Conservation (phyloP, 2,797 vertebrate genomes). For the Sphenopsis melanotis region DNA sequence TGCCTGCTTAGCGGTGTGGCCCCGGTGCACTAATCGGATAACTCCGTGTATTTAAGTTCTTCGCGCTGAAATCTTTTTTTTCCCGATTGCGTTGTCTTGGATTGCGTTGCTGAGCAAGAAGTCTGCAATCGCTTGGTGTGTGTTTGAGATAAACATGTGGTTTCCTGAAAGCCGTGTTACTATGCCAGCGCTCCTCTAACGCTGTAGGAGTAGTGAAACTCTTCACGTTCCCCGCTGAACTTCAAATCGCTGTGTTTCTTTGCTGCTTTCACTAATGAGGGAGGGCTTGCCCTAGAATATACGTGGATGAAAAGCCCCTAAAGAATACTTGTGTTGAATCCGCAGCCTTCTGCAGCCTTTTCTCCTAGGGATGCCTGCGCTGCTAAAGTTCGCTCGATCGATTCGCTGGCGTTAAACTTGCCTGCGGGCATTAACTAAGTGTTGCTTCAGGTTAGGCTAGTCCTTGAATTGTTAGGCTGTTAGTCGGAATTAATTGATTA, state of each 20-base stretch:
- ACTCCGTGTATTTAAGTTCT: neutral
- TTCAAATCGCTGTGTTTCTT: neutral
- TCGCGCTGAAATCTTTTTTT: neutral
- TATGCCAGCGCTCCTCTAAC: neutral
- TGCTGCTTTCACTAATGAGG: neutral
- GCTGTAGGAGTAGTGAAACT: neutral
- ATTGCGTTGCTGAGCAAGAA: neutral
- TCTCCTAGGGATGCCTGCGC: neutral
- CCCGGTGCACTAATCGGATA: neutral
- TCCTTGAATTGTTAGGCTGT: neutral
- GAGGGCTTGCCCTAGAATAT: neutral
- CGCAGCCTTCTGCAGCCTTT: neutral
- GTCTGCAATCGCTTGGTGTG: neutral
- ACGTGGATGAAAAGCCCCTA: neutral
- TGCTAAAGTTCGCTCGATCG: neutral
- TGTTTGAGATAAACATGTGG: constrained; percentile 50
- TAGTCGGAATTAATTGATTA: neutral
- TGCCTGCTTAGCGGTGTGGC: neutral
- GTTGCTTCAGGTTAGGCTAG: neutral
- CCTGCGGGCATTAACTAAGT: neutral
- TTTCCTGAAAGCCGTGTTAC: constrained; percentile 47
- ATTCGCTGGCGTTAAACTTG: neutral
- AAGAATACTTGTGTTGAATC: neutral
- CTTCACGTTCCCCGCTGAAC: neutral
- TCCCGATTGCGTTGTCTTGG: neutral